Percentiles rank a stretch among this genome's conserved stretches.
Evolutionary conservation across 92 coral and sea anemone species (phyloP).

Genomic region (Chrysogorgia sp.): DNA sequence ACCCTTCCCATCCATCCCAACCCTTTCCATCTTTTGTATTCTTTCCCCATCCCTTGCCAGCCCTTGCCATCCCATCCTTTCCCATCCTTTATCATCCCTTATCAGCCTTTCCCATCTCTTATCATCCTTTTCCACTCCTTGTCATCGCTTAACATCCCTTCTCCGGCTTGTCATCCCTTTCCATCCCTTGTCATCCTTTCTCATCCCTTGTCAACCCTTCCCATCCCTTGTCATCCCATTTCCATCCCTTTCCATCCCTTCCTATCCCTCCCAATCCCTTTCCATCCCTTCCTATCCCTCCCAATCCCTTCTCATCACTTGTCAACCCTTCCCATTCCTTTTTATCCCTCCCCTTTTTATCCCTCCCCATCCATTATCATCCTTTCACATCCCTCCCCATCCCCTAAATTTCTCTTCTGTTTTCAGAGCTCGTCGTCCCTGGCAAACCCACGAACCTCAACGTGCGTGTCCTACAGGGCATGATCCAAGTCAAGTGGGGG

Average conservation of each 20-base stretch:
- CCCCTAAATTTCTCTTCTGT: background rate
- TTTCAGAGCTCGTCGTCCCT: conserved; percentile 48
- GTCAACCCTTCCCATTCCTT: background rate
- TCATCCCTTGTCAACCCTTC: no score
- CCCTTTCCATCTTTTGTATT: no score
- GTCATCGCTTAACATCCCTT: no score
- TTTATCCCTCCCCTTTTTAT: background rate
- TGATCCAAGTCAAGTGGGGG: conserved; percentile 76
- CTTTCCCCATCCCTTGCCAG: no score
- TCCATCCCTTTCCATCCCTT: background rate
- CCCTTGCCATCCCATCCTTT: no score
- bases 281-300: background rate
- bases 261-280: background rate
- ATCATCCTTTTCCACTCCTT: no score
- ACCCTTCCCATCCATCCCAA: no score
- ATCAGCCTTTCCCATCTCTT: no score
- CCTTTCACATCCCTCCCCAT: background rate
- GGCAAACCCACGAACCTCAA: conserved; percentile 59
- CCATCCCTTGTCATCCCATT: background rate
- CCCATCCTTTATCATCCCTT: no score
- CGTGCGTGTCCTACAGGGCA: conserved; percentile 35
- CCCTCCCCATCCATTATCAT: background rate
- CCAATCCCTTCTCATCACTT: background rate
- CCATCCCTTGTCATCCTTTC: no score
- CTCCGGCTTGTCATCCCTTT: no score